Conservation (phyloP, 1,140 invertebrate species). For the Epicauta chinensis region DNA sequence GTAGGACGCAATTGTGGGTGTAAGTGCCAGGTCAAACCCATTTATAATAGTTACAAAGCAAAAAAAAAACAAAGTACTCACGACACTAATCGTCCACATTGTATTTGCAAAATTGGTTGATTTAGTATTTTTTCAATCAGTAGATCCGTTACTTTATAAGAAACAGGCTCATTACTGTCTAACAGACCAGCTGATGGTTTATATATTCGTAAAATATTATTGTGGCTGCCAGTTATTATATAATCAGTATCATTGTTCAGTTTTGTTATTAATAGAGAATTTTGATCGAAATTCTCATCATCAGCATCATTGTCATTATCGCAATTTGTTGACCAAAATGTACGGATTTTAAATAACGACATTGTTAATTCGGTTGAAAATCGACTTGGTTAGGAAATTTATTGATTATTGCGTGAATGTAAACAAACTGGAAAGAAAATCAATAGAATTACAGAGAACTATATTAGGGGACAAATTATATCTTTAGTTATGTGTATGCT, state of each 20-base stretch:
- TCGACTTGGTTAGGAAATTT: constrained; percentile 24
- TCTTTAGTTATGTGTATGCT: no score
- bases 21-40: no score
- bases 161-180: constrained; percentile 42
- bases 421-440: constrained; percentile 22
- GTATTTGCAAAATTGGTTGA: constrained; percentile 64
- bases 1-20: no score
- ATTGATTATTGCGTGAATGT: constrained; percentile 26
- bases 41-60: no score
- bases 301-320: constrained; percentile 53
- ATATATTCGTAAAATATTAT: constrained; percentile 64
- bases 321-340: constrained; percentile 65
- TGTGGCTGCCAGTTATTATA: constrained; percentile 63
- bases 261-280: constrained; percentile 55
- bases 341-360: constrained; percentile 74
- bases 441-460: constrained; percentile 14
- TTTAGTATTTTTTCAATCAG: constrained; percentile 61
- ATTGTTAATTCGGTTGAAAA: constrained; percentile 43
- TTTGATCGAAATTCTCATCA: constrained; percentile 56
- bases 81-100: constrained; percentile 65
- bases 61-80: no score
- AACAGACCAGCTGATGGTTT: constrained; percentile 48
- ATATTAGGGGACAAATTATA: no score
- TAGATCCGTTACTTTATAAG: constrained; percentile 59
- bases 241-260: constrained; percentile 60